Conservation (phyloP, 2,797 vertebrate species). For the Knipowitschia caucasica region DNA sequence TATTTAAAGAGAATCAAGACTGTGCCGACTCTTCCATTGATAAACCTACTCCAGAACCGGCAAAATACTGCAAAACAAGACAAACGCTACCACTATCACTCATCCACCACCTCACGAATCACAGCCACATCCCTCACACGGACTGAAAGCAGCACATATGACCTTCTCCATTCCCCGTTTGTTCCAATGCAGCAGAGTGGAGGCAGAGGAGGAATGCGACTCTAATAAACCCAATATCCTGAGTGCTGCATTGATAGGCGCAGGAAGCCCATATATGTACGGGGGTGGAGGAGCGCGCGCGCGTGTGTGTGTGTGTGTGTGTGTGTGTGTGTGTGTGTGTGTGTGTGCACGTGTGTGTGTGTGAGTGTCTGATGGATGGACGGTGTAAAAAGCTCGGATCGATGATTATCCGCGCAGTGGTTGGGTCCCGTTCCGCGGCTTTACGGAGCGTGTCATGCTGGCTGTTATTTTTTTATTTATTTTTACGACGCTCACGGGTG, state of each 20-base stretch:
- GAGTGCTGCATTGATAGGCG: conserved; percentile 48
- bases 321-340: not conserved
- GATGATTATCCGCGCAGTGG: conserved; percentile 3
- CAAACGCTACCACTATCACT: no score
- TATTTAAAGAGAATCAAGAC: no score
- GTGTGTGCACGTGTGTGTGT: no score
- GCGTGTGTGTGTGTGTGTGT: conserved; percentile 1
- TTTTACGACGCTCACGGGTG: conserved; percentile 12
- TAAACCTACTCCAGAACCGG: no score
- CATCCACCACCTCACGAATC: no score
- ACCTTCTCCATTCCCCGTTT: no score
- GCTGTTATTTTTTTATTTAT: conserved; percentile 12
- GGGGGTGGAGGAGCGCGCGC: conserved; percentile 16
- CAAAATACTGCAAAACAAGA: no score
- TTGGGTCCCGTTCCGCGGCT: conserved; percentile 11
- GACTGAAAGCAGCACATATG: no score
- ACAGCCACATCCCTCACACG: no score
- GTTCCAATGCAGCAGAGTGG: conserved; percentile 54
- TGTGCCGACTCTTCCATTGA: no score
- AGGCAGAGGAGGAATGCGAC: conserved; percentile 45
- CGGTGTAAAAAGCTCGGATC: no score
- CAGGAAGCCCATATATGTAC: conserved; percentile 13
- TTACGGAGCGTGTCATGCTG: conserved; percentile 24
- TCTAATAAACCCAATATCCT: conserved; percentile 35
- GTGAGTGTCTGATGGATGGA: not conserved